Base-by-base conservation (phyloP, 2,797 vertebrate genomes). In the Saxicola maurus region DNA sequence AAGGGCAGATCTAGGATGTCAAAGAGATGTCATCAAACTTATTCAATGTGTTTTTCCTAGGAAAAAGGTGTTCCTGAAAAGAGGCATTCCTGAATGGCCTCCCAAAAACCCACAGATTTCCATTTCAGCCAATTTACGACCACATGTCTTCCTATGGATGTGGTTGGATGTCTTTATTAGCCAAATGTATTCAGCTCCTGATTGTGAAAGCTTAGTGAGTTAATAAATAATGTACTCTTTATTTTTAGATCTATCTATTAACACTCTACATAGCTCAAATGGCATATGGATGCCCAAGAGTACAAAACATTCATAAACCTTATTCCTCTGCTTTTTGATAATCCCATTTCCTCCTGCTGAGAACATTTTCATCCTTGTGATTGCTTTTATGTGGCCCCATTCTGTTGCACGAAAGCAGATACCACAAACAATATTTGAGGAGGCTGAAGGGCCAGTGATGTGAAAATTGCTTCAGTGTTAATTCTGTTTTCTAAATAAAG, bases 401-500 rank as follows among this genome's bases (percentile, higher is more conserved):
- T 60, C 53, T 76, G 43, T 55, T 83, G 56, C 57, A 59, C 1
- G 37, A 89, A 85, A 82, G 61, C 64, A 89, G 75, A 82, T 56
- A 74, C 18, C 77, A 84, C 78, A 87, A 90, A 85, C 59, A 82
- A 21, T 73, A 75, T 69, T 19, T 57, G 74, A 93, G 76, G 59
- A 65, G 31, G 38, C 46, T 67, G 62, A 89, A 90, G 60, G 46
- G 65, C 75, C 76, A 78, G 57, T 59, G 79, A 85, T 60, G 88
- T 86, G 89, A 87, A 93, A 93, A 93, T 89, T 85, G 79, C 46
- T 75, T 89, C 61, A 66, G 45, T 84, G 85, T 37, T 90, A 92
- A 91, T 90, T 92, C 68, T 73, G 5, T 83, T 86, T 84, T 82
- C 92, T 94, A 91, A 92, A 79, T 64, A 77, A 52, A 90, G 84